These are phyloP conservation scores for Poeciliopsis occidentalis DNA, from an alignment of 2,113 vertebrate genomes.

Conservation along the genomic window DNA sequence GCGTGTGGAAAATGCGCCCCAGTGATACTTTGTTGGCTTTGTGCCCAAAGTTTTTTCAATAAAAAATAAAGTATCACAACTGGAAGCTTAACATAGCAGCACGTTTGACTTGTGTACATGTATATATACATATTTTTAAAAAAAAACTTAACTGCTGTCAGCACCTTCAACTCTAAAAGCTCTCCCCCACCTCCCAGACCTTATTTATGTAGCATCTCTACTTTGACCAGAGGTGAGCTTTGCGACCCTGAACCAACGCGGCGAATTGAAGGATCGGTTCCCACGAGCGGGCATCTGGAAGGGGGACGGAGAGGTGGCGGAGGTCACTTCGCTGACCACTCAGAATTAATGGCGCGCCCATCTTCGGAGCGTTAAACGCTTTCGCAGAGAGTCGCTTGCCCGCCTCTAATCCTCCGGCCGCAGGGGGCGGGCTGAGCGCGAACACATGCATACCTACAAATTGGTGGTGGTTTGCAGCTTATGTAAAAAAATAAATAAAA, in stretches of 20 bases:
- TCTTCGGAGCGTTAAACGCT: conserved; percentile 70
- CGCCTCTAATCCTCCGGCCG: conserved; percentile 54
- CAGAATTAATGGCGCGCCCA: conserved; percentile 72
- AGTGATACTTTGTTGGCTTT: conserved; percentile 6
- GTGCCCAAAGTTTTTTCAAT: conserved; percentile 19
- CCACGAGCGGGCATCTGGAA: conserved; percentile 32
- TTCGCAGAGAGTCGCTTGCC: conserved; percentile 75
- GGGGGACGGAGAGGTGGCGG: conserved; percentile 25
- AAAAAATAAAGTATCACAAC: conserved; percentile 3
- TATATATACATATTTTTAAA: not conserved
- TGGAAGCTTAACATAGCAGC: not conserved
- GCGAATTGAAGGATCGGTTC: conserved; percentile 22
- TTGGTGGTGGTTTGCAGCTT: conserved; percentile 27
- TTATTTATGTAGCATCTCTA: conserved; percentile 12
- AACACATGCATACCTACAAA: conserved; percentile 29
- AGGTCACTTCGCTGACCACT: conserved; percentile 71
- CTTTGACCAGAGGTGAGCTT: conserved; percentile 22
- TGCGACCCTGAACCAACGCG: not conserved
- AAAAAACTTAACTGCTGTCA: conserved; percentile 56
- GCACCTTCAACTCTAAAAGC: conserved; percentile 16
- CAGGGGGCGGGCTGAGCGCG: conserved; percentile 46
- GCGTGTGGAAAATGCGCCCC: conserved; percentile 2
- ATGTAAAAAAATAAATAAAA: conserved; percentile 8
- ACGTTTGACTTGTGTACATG: conserved; percentile 37
- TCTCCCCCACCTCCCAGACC: not conserved